Base-by-base conservation (phyloP, 2,797 vertebrate species). In the Choloepus didactylus region DNA sequence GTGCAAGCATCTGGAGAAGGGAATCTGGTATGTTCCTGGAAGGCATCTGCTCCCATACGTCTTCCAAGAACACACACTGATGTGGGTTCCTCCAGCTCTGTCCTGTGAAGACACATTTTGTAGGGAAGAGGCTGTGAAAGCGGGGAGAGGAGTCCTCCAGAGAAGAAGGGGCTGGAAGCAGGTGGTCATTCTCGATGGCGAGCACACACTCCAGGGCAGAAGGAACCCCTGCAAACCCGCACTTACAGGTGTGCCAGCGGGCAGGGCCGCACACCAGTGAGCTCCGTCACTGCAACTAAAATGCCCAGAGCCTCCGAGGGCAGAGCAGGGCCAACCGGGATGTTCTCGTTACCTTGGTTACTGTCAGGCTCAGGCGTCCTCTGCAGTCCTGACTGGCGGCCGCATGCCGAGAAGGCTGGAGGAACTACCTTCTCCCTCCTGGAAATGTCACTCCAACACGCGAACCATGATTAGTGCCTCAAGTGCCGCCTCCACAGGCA, bases 41-140 rank as follows among this genome's bases (percentile, higher is more conserved):
- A 62, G 84, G 31, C 21, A 4, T 5, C 44, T 69, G 44, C 46
- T 8, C 0, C 29, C 0, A 2, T 4, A 3, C 0, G 21, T 38
- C 41, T 19, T 31, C 66, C 59, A 29, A 29, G 51, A 38, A 35
- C 38, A 21, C 0, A 1, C 0, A 12, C 46, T 10, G 66, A 12
- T 3, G 3, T 21, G 12, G 73, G 81, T 21, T 38, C 46, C 75
- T 1, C 35, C 21, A 0, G 35, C 64, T 82, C 21, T 21, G 29
- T 18, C 9, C 2, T 1, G 38, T 9, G 25, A 29, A 35, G 66
- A 59, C 11, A 7, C 1, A 3, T 11, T 35, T 54, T 15, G 27
- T 9, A 12, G 49, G 29, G 49, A 60, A 75, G 19, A 62, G 6
- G 44, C 14, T 12, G 60, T 14, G 21, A 12, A 21, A 21, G n/a